Evolutionary conservation across 2,888 invertebrate species (phyloP), one percentile per base, ranked within the genome.

Genomic region (Drosophila kuntzei): DNA sequence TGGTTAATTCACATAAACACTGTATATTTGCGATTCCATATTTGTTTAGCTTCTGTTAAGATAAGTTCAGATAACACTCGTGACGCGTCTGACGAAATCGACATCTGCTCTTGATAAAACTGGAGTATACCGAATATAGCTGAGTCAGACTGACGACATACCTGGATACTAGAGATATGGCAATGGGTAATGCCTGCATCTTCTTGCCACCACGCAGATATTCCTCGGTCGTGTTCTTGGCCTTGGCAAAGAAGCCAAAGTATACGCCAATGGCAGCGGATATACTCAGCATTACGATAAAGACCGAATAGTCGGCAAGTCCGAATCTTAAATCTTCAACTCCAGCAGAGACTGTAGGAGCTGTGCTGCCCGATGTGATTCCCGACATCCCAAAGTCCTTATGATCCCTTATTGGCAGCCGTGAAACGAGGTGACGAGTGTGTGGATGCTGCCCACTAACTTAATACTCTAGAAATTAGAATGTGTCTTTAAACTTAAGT

Each of bases 141-240:
- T 53, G 20, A 29, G 20, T 22, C 20, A 41, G 41, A 50, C 12
- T 3, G 3, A n/a, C n/a, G 16, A 76, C 73, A 43, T 27, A 91
- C 91, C 91, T 91, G 39, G 95, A 94, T 55, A 95, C 92, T 16
- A 95, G 91, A 0, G 95, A 95, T 89, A 95, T 93, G 18, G 95
- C 93, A 55, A 95, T 94, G 0, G 95, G 95, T 66, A 95, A 91
- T 3, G 93, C 92, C 60, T 93, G 93, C 93, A 95, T 93, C 69
- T 92, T 92, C 69, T 93, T 93, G 59, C 94, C 93, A 0, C 94
- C 95, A 82, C 94, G 92, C 37, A 95, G 91, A 85, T 94, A 94
- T 62, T 93, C 93, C n/a, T 94, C 93, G 0, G 92, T 92, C 0
- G 93, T 93, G 68, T 93, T 94, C 63, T 93, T 91, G 43, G 91